Evolutionary conservation across 2,113 vertebrate species (phyloP), one percentile per base, ranked within the genome.

Genomic region (Pygoscelis antarcticus): DNA sequence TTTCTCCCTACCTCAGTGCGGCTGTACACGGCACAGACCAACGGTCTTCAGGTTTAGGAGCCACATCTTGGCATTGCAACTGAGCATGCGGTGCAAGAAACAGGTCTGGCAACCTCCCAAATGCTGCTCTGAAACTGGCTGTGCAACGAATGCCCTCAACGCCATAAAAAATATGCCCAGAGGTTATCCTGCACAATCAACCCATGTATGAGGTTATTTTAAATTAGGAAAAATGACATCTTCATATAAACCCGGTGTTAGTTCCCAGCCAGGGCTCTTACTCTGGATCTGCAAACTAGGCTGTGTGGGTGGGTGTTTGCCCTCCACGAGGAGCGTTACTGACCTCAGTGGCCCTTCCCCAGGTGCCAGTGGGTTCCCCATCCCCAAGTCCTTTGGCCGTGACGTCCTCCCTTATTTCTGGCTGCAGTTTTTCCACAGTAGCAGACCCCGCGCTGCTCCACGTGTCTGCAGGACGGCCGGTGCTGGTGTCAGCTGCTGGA

Each of bases 271-370:
- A 14, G n/a, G 44, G 42, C 57, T 65, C 26, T 57, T 30, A 23
- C 30, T 47, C 47, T 55, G 34, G 9, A 8, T 66, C 32, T 83
- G 62, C 30, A 34, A 42, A 32, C 9, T 2, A 11, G 42, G 17
- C 55, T 2, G 4, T 3, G 32, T 42, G 25, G 36, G 21, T 38
- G 49, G n/a, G 51, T 42, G 12, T 32, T 70, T 71, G 49, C 21
- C 9, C 22, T n/a, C 57, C 57, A 27, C 0, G 2, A n/a, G n/a
- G n/a, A 78, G 11, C 0, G 1, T 74, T 32, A 22, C 6, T 32
- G 55, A 42, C 8, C 82, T 57, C 30, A 21, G 36, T 8, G 13
- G 16, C n/a, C 42, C n/a, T 57, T 79, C 40, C 16, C 23, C 20
- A 7, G 20, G 21, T 42, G 52, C 14, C 68, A 42, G 14, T 2